Evolutionary conservation across 2,888 invertebrate genomes (phyloP).

Genomic region (Cactoblastis cactorum): DNA sequence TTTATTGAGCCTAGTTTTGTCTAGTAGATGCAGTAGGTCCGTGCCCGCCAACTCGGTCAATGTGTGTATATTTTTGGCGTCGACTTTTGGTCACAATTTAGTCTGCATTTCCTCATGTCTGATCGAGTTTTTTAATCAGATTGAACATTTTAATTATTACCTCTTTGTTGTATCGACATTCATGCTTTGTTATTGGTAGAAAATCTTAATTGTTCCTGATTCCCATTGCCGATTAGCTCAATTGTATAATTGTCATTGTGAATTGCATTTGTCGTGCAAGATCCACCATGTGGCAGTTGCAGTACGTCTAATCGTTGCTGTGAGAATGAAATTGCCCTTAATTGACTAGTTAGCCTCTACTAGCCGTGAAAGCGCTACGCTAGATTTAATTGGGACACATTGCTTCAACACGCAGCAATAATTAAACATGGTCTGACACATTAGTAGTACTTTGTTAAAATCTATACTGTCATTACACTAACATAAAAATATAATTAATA

Average conservation of each 20-base stretch:
- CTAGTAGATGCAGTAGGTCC: slow-evolving; percentile 37
- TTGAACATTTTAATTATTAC: not conserved
- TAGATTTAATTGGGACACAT: slow-evolving; percentile 28
- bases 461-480: too few relatives aligned
- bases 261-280: slow-evolving; percentile 64
- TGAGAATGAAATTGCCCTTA: slow-evolving; percentile 67
- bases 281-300: slow-evolving; percentile 38
- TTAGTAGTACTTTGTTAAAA: not conserved
- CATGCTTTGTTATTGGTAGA: slow-evolving; percentile 29
- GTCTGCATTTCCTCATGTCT: not conserved
- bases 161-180: not conserved
- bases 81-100: slow-evolving; percentile 33
- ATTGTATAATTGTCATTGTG: slow-evolving; percentile 58
- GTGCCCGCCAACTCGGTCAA: slow-evolving; percentile 62
- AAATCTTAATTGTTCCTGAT: slow-evolving; percentile 44
- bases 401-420: not conserved
- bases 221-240: slow-evolving; percentile 43
- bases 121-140: not conserved
- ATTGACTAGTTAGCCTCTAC: slow-evolving; percentile 60
- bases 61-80: slow-evolving; percentile 45
- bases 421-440: not conserved
- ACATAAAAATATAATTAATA: too few relatives aligned
- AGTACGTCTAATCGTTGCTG: slow-evolving; percentile 34
- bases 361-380: slow-evolving; percentile 41
- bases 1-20: slow-evolving; percentile 15